Evolutionary conservation across 2,888 invertebrate species (phyloP).

Genomic region (Cheilosia variabilis): DNA sequence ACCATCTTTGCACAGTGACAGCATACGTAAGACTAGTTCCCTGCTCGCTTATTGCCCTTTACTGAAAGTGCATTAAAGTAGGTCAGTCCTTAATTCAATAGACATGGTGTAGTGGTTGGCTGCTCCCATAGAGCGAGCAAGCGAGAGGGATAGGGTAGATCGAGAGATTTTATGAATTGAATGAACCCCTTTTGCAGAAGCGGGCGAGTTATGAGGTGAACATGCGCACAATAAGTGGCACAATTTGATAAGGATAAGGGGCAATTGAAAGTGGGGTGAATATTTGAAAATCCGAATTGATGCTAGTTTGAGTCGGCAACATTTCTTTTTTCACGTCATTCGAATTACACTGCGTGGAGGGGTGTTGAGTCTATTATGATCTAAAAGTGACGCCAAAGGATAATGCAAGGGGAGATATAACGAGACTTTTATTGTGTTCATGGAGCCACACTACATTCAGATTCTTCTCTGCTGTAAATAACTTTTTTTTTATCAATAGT

Average conservation of each 20-base stretch:
- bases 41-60: constrained; percentile 39
- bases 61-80: constrained; percentile 67
- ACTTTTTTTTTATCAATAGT: too few species aligned
- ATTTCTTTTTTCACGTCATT: not conserved
- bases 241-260: constrained; percentile 36
- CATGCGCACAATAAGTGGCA: constrained; percentile 9
- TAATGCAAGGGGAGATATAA: constrained; percentile 2
- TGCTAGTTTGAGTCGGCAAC: not conserved
- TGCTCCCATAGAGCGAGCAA: constrained; percentile 18
- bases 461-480: too few species aligned
- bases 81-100: constrained; percentile 73
- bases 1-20: constrained; percentile 48
- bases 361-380: constrained; percentile 6
- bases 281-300: constrained; percentile 38
- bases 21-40: constrained; percentile 65
- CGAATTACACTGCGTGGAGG: not conserved
- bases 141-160: constrained; percentile 4
- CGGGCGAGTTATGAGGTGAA: constrained; percentile 59
- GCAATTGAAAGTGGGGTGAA: constrained; percentile 15
- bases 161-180: constrained; percentile 38
- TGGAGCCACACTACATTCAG: not conserved
- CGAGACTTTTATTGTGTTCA: not conserved
- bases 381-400: constrained; percentile 6
- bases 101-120: constrained; percentile 22
- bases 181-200: constrained; percentile 55